phyloP scores from a whole-genome alignment of 2,113 vertebrate genomes.

The Mesocricetus auratus region DNA sequence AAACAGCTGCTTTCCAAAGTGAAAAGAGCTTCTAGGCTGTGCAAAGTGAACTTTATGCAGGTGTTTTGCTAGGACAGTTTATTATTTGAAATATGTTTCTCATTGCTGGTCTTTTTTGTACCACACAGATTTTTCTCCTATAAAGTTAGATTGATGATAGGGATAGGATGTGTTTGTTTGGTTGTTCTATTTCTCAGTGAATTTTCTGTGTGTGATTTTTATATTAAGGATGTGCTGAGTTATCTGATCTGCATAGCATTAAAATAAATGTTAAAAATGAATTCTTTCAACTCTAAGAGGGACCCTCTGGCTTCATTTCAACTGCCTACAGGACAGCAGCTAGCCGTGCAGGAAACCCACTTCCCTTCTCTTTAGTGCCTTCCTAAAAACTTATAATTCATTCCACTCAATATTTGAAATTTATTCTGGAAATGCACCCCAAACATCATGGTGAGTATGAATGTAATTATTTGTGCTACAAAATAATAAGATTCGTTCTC shows the following conservation, averaged over 20 bases:
- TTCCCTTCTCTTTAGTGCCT: accelerated
- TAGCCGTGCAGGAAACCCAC: neutral
- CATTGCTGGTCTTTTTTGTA: neutral
- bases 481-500: neutral
- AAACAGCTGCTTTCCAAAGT: slow-evolving; percentile 10
- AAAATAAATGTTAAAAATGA: neutral
- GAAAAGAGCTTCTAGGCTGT: neutral
- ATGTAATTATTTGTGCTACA: neutral
- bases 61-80: neutral
- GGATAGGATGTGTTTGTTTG: neutral
- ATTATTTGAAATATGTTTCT: neutral
- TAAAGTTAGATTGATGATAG: neutral
- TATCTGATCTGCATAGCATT: neutral
- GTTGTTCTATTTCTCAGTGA: neutral
- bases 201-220: neutral
- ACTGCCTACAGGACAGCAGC: neutral
- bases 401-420: slow-evolving; percentile 17
- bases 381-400: neutral
- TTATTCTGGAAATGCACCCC: slow-evolving; percentile 12
- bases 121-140: neutral
- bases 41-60: neutral
- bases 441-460: slow-evolving; percentile 1
- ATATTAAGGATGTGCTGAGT: neutral
- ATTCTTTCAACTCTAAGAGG: neutral
- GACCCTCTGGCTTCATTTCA: neutral